phyloP scores from a whole-genome alignment of 2,797 vertebrate genomes.

The Balearica regulorum region DNA sequence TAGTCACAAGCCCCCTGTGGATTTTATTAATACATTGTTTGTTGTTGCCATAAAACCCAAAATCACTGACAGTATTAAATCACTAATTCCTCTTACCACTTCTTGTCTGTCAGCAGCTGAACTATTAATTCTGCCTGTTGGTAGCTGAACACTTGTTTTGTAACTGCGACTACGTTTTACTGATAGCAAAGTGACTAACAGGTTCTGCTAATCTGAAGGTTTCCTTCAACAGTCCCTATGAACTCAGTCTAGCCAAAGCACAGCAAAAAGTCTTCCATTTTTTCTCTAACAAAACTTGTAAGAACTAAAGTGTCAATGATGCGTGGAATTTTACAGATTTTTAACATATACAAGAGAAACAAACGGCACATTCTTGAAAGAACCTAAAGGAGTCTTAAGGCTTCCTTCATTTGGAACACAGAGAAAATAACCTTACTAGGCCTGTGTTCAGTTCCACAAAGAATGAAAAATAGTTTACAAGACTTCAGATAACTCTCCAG shows the following conservation, averaged over 20 bases:
- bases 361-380: neutral
- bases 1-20: neutral
- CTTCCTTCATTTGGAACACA: neutral
- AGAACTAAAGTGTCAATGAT: neutral
- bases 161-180: neutral
- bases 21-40: constrained; percentile 19
- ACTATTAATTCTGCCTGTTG: neutral
- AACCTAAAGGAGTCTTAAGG: neutral
- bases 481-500: neutral
- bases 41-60: neutral
- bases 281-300: neutral
- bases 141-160: neutral
- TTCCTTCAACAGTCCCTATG: neutral
- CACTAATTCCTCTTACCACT: neutral
- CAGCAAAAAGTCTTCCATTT: neutral
- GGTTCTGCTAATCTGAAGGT: neutral
- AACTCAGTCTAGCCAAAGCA: neutral
- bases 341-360: neutral
- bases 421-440: neutral
- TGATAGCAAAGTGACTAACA: neutral
- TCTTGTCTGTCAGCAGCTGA: neutral
- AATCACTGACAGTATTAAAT: neutral
- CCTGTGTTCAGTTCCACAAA: neutral
- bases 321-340: neutral
- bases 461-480: neutral